Evolutionary conservation across 2,888 invertebrate species (phyloP).

Genomic region (Ophion obscuratus): DNA sequence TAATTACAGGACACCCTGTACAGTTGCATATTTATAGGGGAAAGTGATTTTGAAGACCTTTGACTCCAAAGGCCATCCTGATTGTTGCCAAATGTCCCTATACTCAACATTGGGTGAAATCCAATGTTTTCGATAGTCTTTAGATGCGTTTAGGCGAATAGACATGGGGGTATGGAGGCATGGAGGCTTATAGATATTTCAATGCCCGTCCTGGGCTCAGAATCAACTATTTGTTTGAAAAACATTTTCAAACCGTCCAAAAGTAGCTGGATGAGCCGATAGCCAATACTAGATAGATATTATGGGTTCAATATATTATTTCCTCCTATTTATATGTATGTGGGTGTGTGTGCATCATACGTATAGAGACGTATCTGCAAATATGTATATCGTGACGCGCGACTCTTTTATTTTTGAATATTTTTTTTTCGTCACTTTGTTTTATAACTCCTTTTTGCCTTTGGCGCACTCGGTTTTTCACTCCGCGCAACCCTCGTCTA

Average conservation of each 20-base stretch:
- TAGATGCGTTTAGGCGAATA: no score
- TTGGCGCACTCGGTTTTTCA: constrained; percentile 47
- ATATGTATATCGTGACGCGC: constrained; percentile 27
- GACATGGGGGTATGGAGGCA: no score
- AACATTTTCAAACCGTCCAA: no score
- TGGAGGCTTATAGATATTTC: no score
- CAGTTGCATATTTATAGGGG: background rate
- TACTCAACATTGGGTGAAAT: background rate
- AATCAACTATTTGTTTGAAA: no score
- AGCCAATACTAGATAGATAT: no score
- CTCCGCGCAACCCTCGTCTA: constrained; percentile 44
- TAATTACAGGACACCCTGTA: no score
- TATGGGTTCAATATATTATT: no score
- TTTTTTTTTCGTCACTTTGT: constrained; percentile 1
- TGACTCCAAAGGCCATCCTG: background rate
- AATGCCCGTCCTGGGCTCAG: no score
- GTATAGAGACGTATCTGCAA: constrained; percentile 13
- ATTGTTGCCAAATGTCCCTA: background rate
- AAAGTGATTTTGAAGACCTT: background rate
- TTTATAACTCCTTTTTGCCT: constrained; percentile 41
- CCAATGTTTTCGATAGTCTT: no score
- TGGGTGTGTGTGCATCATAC: background rate
- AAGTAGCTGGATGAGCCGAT: no score
- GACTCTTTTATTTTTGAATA: constrained; percentile 47
- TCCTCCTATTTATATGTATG: no score